Evolutionary conservation across 2,888 invertebrate species (phyloP).

Genomic region (Eupithecia abbreviata): DNA sequence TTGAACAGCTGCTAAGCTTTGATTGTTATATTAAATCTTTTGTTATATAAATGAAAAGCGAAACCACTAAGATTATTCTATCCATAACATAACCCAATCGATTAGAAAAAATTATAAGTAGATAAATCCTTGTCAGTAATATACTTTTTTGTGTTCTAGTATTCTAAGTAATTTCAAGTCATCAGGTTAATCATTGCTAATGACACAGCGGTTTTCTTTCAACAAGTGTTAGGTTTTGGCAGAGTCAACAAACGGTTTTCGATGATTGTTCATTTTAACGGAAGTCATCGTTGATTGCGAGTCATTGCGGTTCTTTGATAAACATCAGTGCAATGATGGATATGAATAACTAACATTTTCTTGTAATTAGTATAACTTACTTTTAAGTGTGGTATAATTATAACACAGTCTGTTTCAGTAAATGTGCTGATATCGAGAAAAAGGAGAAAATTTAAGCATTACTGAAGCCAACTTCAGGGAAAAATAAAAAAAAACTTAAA

Average conservation of each 20-base stretch:
- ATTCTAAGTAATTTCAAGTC: slow-evolving; percentile 2
- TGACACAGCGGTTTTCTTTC: slow-evolving; percentile 22
- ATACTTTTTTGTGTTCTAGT: not conserved
- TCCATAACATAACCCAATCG: not conserved
- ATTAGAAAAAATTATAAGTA: not conserved
- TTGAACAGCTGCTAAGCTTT: not conserved
- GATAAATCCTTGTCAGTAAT: not conserved
- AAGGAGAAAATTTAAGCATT: not conserved
- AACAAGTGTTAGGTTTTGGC: slow-evolving; percentile 14
- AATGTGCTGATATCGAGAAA: not conserved
- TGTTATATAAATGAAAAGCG: not conserved
- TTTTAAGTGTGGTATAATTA: no score
- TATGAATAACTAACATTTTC: not conserved
- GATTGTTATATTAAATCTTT: not conserved
- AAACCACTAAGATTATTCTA: not conserved
- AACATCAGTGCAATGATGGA: slow-evolving; percentile 7
- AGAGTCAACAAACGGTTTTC: slow-evolving; percentile 19
- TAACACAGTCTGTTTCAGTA: not conserved
- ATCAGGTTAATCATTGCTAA: slow-evolving; percentile 11
- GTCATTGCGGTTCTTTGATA: slow-evolving; percentile 11
- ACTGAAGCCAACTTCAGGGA: no score
- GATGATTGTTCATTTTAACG: slow-evolving; percentile 22
- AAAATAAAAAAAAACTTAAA: no score
- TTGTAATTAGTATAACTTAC: no score
- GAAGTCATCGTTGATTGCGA: slow-evolving; percentile 26